phyloP scores from a whole-genome alignment of 2,113 vertebrate species.

The Hippocampus comes region DNA sequence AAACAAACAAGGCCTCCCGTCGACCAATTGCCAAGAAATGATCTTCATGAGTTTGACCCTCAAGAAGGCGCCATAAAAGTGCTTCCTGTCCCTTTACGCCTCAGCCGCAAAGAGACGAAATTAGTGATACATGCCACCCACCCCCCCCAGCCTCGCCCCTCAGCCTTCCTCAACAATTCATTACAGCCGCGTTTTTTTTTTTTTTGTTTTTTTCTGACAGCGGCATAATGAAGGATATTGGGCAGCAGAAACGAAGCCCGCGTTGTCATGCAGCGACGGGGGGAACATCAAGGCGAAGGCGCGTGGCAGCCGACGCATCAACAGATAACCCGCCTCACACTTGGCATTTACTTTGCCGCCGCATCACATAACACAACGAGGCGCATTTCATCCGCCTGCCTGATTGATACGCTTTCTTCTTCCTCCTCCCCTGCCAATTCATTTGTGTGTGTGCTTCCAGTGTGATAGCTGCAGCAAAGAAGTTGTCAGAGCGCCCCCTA shows the following conservation, averaged over 20 bases:
- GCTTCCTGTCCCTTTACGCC: conserved; percentile 23
- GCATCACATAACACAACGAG: conserved; percentile 56
- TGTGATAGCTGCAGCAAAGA: conserved; percentile 45
- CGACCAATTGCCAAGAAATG: conserved; percentile 55
- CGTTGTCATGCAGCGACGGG: conserved; percentile 52
- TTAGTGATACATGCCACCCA: neutral
- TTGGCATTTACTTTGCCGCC: conserved; percentile 54
- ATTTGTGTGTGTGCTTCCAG: conserved; percentile 11
- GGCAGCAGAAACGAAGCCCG: conserved; percentile 42
- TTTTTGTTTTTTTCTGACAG: conserved; percentile 37
- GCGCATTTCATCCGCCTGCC: conserved; percentile 47
- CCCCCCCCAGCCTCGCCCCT: neutral
- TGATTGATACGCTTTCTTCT: conserved; percentile 66
- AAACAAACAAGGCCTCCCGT: conserved; percentile 65
- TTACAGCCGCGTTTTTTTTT: conserved; percentile 47
- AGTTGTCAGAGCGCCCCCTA: conserved; percentile 57
- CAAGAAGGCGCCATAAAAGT: conserved; percentile 46
- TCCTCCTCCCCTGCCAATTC: conserved; percentile 9
- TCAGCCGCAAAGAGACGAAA: neutral
- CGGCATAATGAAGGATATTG: conserved; percentile 65
- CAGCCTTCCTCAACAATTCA: conserved; percentile 44
- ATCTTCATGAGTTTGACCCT: conserved; percentile 61
- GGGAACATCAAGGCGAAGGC: conserved; percentile 57
- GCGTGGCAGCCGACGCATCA: conserved; percentile 41
- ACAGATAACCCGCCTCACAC: conserved; percentile 45